Evolutionary conservation across 2,797 vertebrate genomes (phyloP).

Genomic region (Peromyscus attwateri): DNA sequence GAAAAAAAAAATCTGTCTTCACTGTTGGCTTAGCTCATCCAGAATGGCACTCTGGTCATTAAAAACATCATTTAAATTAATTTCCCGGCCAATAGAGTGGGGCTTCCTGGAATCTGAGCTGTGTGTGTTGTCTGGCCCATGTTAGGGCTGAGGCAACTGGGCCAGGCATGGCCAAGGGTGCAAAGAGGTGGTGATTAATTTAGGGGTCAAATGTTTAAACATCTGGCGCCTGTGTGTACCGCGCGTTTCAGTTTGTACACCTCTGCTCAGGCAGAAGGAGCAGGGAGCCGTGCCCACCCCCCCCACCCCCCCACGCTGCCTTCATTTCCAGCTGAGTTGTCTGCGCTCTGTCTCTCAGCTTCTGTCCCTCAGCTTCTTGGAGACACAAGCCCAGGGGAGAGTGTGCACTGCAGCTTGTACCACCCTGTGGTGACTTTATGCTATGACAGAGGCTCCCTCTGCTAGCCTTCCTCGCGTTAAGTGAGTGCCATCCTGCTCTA

Average conservation of each 20-base stretch:
- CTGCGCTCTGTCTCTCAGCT: not conserved
- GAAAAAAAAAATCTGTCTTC: not conserved
- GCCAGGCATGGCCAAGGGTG: conserved; percentile 57
- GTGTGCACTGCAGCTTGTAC: conserved; percentile 85
- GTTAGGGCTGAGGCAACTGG: conserved; percentile 72
- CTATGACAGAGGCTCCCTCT: conserved; percentile 87
- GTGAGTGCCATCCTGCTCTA: not conserved
- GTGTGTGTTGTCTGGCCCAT: conserved; percentile 71
- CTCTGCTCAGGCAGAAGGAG: conserved; percentile 65
- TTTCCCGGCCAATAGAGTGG: conserved; percentile 67
- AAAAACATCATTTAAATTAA: conserved; percentile 80
- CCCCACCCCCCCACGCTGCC: not conserved
- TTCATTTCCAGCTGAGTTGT: not conserved
- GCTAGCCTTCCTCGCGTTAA: not conserved
- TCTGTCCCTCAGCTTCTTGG: not conserved
- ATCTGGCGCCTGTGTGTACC: conserved; percentile 85
- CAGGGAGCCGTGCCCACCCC: not conserved
- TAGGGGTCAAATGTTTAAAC: conserved; percentile 87
- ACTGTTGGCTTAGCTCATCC: not conserved
- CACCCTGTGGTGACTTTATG: conserved; percentile 90
- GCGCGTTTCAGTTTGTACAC: conserved; percentile 81
- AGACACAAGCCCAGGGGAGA: conserved; percentile 51
- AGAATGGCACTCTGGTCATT: conserved; percentile 47
- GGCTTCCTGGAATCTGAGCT: conserved; percentile 60
- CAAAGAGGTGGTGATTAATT: conserved; percentile 81